Base-by-base conservation (phyloP, 1,140 invertebrate genomes). In the Homalodisca vitripennis region DNA sequence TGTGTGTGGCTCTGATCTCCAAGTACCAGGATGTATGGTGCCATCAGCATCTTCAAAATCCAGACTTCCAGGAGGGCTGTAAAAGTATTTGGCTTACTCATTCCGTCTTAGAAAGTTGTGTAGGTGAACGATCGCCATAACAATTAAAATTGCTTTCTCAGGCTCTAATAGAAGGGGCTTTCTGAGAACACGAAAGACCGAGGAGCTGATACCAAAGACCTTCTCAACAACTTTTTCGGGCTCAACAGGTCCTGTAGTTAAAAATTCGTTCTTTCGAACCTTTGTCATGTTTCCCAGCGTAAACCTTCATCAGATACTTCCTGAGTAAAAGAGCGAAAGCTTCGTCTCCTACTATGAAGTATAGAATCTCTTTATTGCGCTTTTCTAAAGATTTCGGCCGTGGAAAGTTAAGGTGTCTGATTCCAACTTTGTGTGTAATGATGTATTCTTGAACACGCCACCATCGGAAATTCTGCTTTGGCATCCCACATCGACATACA, bases 161-260 rank as follows among this genome's bases (percentile, higher is more conserved):
- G 72, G 70, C 29, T 77, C 53, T 22, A 80, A 60, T 47, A 72
- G 24, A 6, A 80, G 76, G 30, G 77, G 75, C 24, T 66, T 74
- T 72, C 74, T 67, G 20, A 82, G 79, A 46, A 82, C 75, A 74
- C 79, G 73, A 74, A 80, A 84, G 30, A 77, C 74, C 26, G 76
- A 73, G 1, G 78, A 72, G 30, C 84, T 71, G 62, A 84, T 82
- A 20, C 83, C 83, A 75, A 85, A 85, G 3, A 78, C 78, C 76
- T 84, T 85, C 77, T 85, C 83, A 2, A 82, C 76, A 29, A 81
- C 76, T 69, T 78, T n/a, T 75, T 20, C 80, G 69, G 30, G 78
- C 77, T 63, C 78, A 70, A 22, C 74, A 78, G 22, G 80, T 32
- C 29, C 75, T 68, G 72, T 81, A 77, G 69, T 81, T 81, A 71